Conservation (phyloP, 1,140 invertebrate genomes). For the Pseudomyrmex concolor region DNA sequence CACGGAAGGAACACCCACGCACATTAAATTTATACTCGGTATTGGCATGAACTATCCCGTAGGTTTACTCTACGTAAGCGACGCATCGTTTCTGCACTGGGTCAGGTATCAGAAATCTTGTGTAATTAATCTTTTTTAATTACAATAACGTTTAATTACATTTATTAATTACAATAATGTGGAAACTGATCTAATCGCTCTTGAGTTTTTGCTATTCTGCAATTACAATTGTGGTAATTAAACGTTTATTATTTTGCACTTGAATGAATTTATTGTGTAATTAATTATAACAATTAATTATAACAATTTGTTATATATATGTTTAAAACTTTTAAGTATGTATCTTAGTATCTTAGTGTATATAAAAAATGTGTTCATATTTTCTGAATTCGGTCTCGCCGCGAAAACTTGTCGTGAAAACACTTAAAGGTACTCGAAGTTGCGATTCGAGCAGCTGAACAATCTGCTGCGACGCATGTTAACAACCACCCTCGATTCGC, state of each 20-base stretch:
- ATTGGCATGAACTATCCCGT: constrained; percentile 19
- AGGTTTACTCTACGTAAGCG: constrained; percentile 18
- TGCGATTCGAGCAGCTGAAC: constrained; percentile 65
- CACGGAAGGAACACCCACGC: neutral
- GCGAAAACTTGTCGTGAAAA: neutral
- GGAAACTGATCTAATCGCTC: neutral
- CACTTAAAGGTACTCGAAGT: constrained; percentile 38
- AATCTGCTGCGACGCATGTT: constrained; percentile 52
- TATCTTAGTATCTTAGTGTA: too few relatives aligned
- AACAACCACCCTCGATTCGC: constrained; percentile 32
- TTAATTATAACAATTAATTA: too few relatives aligned
- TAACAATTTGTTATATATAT: too few relatives aligned
- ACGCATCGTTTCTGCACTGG: constrained; percentile 62
- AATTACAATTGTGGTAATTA: neutral
- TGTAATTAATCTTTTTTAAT: neutral
- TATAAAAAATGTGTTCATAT: neutral
- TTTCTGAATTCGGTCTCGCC: neutral
- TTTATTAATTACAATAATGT: neutral
- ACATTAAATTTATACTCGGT: constrained; percentile 10
- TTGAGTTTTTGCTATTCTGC: neutral
- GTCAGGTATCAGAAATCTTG: constrained; percentile 59
- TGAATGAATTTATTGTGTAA: too few relatives aligned
- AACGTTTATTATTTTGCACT: too few relatives aligned
- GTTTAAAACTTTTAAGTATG: too few relatives aligned
- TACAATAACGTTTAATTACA: neutral